Base-by-base conservation (phyloP, 2,113 vertebrate species). In the Rhodinocichla rosea region DNA sequence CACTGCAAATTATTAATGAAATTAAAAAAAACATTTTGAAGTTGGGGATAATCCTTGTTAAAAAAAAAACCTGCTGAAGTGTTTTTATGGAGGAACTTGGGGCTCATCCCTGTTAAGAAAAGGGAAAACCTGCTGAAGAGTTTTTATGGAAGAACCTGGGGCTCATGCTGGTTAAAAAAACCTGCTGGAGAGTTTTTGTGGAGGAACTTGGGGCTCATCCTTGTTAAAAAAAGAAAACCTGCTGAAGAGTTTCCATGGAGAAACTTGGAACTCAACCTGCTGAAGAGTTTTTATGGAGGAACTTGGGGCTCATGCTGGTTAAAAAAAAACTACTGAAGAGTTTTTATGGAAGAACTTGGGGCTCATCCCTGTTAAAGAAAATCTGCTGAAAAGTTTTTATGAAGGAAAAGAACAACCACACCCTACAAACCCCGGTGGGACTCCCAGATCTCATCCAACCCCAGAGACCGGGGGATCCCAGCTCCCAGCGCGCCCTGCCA, bases 1-100 rank as follows among this genome's bases (percentile, higher is more conserved):
- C 44, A 7, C 0, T 5, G 50, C 39, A 37, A 64, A n/a, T 9
- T 5, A 24, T 4, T 28, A 9, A 8, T 0, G 2, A 35, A 89
- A 78, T 16, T n/a, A n/a, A n/a, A 27, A 62, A 57, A 13, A 8
- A 2, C 12, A 39, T 17, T 42, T 42, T 27, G 8, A 76, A 68
- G 5, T 24, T 30, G 28, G 35, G 4, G 13, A 11, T 80, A 0
- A 2, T 7, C 19, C 19, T 37, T 19, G 9, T 13, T 57, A 23
- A 70, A 35, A 32, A 37, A 35, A 37, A n/a, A n/a, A n/a, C n/a
- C 22, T 6, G 0, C 39, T 27, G 5, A 24, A 4, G 15, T 44
- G 47, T 7, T 73, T 28, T 28, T 4, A 19, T 0, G 11, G 10
- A 39, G 12, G 11, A 30, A 19, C 17, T 17, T 55, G 52, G 52